A percentile compares a stretch with the other conserved stretches of the same genome.
Evolutionary conservation across 2,797 vertebrate genomes (phyloP).

Genomic region (Pseudochromis fuscus): DNA sequence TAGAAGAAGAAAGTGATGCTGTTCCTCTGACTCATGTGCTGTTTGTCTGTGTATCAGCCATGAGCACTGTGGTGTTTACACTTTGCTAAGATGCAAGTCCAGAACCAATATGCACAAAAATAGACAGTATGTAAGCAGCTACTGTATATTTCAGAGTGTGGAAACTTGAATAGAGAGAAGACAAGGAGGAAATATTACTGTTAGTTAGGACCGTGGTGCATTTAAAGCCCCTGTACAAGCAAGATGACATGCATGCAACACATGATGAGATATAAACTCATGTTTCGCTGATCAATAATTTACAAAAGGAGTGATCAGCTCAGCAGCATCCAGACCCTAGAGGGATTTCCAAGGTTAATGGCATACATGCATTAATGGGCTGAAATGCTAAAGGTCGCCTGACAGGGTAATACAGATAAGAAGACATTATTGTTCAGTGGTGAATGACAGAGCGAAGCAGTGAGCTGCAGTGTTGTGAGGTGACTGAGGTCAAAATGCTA

Average conservation of each 20-base stretch:
- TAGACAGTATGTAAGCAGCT: background rate
- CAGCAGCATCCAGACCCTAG: constrained; percentile 33
- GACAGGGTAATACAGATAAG: constrained; percentile 78
- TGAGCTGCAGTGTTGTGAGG: background rate
- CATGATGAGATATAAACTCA: constrained; percentile 54
- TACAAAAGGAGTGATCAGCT: constrained; percentile 66
- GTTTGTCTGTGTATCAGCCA: constrained; percentile 2
- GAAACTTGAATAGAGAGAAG: background rate
- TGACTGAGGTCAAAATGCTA: constrained; percentile 16
- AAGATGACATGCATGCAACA: constrained; percentile 28
- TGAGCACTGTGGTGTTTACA: constrained; percentile 2
- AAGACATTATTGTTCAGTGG: constrained; percentile 56
- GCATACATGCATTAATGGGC: constrained; percentile 73
- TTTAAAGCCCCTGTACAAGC: constrained; percentile 17
- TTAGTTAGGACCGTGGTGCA: background rate
- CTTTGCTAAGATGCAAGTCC: constrained; percentile 4
- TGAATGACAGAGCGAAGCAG: constrained; percentile 19
- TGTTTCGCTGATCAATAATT: constrained; percentile 75
- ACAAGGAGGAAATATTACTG: background rate
- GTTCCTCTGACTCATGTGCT: no score
- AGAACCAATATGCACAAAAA: background rate
- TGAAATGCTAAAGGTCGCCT: constrained; percentile 79
- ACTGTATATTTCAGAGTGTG: background rate
- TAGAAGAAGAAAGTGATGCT: no score
- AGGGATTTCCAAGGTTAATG: constrained; percentile 84